Base-by-base conservation (phyloP, 1,140 invertebrate genomes). In the Drosophila takahashii region DNA sequence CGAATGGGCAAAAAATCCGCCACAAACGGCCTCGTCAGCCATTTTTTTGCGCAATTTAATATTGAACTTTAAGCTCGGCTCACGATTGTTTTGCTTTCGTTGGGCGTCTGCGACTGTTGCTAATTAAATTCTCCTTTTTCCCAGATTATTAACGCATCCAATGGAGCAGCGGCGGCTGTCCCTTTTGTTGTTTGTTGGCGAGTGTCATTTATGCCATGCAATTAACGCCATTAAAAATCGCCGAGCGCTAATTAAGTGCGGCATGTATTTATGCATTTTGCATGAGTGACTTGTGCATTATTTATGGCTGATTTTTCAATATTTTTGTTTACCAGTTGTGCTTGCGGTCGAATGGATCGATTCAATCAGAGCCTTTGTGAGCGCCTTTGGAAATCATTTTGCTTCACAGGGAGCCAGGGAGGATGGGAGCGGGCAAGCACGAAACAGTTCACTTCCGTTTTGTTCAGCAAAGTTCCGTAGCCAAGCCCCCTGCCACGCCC, bases 191-290 rank as follows among this genome's bases (percentile, higher is more conserved):
- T 65, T 65, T 56, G 16, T 34, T 66, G n/a, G 39, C 22, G 57
- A 74, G 62, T 66, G 78, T 79, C 77, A 79, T 79, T 75, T 69
- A 77, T 73, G 72, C 37, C 61, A 53, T 57, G 61, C 72, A 85
- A 84, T 84, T 84, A 87, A 87, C 76, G 79, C 76, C 66, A 83
- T 89, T 87, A 70, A 87, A 81, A 89, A 70, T 79, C 79, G 51
- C 44, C 62, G 79, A 56, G 64, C 64, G 76, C 62, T 87, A 87
- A 87, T 87, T 87, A 87, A 87, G 75, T 83, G 42, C 44, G 51
- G 41, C 77, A 57, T 62, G 64, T 42, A 71, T 54, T 62, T 57
- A 77, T 77, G 45, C 32, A 77, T 54, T 69, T 77, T 77, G 54
- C 64, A 77, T 76, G 72, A 76, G 36, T 69, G 54, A 56, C 47